Conservation (phyloP, 2,797 vertebrate species). For the Nyctalus aviator region DNA sequence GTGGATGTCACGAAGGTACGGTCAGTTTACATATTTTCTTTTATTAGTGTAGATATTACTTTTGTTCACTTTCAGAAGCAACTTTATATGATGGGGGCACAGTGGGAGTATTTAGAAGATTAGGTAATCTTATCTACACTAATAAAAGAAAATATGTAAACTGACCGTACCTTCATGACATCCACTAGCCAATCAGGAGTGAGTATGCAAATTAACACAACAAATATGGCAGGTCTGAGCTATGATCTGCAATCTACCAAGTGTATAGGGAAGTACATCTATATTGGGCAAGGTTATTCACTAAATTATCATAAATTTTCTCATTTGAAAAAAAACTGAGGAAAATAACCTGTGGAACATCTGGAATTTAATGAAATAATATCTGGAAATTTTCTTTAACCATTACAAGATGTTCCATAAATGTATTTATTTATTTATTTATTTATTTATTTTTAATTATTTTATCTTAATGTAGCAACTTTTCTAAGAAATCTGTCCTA, state of each 20-base stretch:
- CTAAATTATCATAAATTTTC: background rate
- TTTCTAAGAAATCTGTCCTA: background rate
- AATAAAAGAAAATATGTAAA: too few species aligned
- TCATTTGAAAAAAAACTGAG: slow-evolving; percentile 38
- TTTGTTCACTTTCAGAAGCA: slow-evolving; percentile 1
- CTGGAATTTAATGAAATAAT: background rate
- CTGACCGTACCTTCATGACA: too few species aligned
- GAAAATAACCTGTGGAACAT: background rate
- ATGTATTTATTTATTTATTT: background rate
- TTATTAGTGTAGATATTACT: background rate
- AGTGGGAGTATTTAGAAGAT: background rate
- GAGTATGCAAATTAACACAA: too few species aligned
- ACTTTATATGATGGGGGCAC: background rate
- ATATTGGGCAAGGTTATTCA: background rate
- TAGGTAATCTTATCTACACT: background rate
- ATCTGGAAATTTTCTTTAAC: background rate
- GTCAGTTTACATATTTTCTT: too few species aligned
- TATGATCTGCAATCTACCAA: background rate
- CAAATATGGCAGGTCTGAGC: background rate
- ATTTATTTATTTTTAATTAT: background rate
- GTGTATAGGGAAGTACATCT: background rate
- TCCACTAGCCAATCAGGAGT: too few species aligned
- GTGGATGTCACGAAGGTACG: too few species aligned
- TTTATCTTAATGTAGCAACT: background rate
- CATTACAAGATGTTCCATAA: background rate